These are phyloP conservation scores for Drosophila formosana DNA, from an alignment of 2,888 invertebrate species.

Conservation along the genomic window DNA sequence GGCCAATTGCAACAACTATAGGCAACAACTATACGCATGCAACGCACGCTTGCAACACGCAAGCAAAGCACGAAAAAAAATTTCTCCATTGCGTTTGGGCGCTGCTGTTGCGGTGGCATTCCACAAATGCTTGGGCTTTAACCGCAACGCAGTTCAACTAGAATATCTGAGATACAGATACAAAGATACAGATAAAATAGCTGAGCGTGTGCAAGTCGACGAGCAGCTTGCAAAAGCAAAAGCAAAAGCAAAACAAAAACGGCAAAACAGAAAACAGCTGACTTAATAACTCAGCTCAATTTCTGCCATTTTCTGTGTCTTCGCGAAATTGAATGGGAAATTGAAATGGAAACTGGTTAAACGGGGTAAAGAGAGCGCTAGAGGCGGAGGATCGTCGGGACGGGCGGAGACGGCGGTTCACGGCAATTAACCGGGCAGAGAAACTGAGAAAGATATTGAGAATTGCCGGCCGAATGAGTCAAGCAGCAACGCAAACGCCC, in stretches of 20 bases:
- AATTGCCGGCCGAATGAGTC: conserved; percentile 47
- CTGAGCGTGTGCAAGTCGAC: conserved; percentile 16
- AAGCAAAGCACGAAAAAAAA: conserved; percentile 38
- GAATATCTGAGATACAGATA: conserved; percentile 40
- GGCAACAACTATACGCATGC: conserved; percentile 43
- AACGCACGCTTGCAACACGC: conserved; percentile 57
- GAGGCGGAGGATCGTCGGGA: background rate
- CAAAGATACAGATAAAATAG: conserved; percentile 35
- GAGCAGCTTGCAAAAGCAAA: background rate
- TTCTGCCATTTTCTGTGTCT: conserved; percentile 37
- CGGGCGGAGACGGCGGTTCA: background rate
- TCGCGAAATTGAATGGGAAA: conserved; percentile 55
- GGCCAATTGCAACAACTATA: conserved; percentile 36
- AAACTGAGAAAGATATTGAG: conserved; percentile 25
- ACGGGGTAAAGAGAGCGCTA: background rate
- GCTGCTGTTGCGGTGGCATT: conserved; percentile 49
- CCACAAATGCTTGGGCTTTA: conserved; percentile 46
- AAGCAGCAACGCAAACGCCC: conserved; percentile 1
- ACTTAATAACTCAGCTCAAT: conserved; percentile 41
- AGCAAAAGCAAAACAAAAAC: conserved; percentile 45
- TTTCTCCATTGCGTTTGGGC: conserved; percentile 54
- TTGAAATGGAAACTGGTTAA: conserved; percentile 69
- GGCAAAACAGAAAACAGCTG: conserved; percentile 72
- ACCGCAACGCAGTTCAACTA: conserved; percentile 58
- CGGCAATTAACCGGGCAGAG: conserved; percentile 47